Conservation (phyloP, 1,140 invertebrate species). For the Drosophila kurseongensis region DNA sequence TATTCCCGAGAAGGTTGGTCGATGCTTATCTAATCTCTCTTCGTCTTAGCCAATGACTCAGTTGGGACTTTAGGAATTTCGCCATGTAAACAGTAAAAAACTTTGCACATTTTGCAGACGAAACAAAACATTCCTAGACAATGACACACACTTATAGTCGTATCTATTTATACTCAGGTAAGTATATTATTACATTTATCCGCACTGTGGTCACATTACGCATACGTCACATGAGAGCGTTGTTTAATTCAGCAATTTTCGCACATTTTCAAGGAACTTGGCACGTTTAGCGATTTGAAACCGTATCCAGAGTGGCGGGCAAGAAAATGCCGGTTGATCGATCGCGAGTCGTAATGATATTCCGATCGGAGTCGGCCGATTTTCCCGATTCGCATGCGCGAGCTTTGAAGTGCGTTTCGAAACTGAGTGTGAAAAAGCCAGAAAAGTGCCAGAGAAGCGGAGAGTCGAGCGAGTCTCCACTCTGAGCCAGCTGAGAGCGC, state of each 20-base stretch:
- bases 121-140: conserved; percentile 42
- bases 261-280: conserved; percentile 26
- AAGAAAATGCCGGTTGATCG: conserved; percentile 37
- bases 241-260: conserved; percentile 45
- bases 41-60: conserved; percentile 18
- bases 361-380: conserved; percentile 7
- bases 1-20: neutral
- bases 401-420: conserved; percentile 69
- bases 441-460: conserved; percentile 52
- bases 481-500: conserved; percentile 38
- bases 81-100: conserved; percentile 31
- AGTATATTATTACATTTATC: conserved; percentile 34
- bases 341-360: conserved; percentile 24
- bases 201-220: conserved; percentile 47
- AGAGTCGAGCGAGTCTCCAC: conserved; percentile 28
- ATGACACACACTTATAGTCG: conserved; percentile 26
- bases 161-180: conserved; percentile 10
- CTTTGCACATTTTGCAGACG: conserved; percentile 30
- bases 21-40: conserved; percentile 19
- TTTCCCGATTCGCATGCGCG: conserved; percentile 34
- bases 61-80: conserved; percentile 19
- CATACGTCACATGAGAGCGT: conserved; percentile 43
- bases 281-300: conserved; percentile 49
- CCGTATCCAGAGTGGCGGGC: conserved; percentile 64
- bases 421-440: conserved; percentile 72